Evolutionary conservation across 2,797 vertebrate genomes (phyloP), one percentile per base, ranked within the genome.

Genomic region (Artibeus jamaicensis): DNA sequence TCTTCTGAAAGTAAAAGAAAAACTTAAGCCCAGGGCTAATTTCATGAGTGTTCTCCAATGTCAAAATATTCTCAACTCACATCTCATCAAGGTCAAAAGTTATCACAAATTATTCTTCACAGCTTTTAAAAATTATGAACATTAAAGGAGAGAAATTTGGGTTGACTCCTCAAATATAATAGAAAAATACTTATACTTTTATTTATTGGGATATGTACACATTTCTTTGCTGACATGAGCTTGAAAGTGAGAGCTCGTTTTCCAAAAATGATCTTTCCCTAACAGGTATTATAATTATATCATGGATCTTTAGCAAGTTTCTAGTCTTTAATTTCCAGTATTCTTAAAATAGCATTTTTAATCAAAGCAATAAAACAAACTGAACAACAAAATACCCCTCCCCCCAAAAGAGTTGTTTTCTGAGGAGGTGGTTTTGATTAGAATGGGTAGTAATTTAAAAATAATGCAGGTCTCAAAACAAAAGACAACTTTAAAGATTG

Each of bases 361-460:
- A 65, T 77, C 74, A 94, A 86, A 70, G 34, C 2, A 86, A 68
- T 34, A 82, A 73, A 93, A 71, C 9, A 86, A n/a, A 86, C 9
- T n/a, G 90, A 19, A 32, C 7, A 78, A 78, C 11, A 57, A 53
- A 78, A 53, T 48, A 74, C 5, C 24, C 10, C 14, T 22, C 11
- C 21, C 26, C 34, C 0, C 0, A 3, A 84, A 55, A 65, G 62
- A 86, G 2, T 22, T 93, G 6, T 81, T 86, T 96, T 98, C 85
- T 97, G 86, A 44, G 79, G 97, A 96, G 89, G 70, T 97, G 90
- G 79, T 96, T 98, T 98, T 98, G 96, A 97, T 97, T 97, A 96
- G 74, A 97, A 42, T 10, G 96, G 78, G 84, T 95, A 97, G 85
- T 94, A 97, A 97, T 98, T 97, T 98, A 81, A 98, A 97, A 98